Evolutionary conservation across 30 jellyfish, hydroid and myxozoan species (phyloP), one percentile per base, ranked within the genome.

Genomic region (Aurelia aurita): DNA sequence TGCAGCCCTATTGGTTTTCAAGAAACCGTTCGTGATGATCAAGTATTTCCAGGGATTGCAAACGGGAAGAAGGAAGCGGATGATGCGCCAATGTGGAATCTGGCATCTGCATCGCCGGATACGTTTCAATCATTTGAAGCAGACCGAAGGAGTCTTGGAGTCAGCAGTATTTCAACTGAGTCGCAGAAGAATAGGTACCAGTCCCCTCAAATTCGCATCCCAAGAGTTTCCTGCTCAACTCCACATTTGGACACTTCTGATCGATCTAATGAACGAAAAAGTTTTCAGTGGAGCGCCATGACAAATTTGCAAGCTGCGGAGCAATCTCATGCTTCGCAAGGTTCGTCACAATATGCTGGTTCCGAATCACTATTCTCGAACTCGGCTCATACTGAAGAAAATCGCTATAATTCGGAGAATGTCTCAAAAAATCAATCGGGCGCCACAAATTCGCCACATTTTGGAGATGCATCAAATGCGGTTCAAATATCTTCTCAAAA

Each of bases 1-100:
- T 82, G 92, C 58, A 69, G 86, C 23, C 92, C 92, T 6, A 2
- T 80, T 27, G 44, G 57, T 12, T 18, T 64, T 64, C 20, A 63
- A 49, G 90, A 64, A 51, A 45, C 25, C 4, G 66, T 16, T 11
- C 51, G 9, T 39, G 13, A 39, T 39, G 16, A 39, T 39, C 16
- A 39, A 15, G 16, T 7, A 39, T 6, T 39, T 39, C 51, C 15
- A 39, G 51, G 16, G 9, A 39, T 39, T 8, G 51, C 51, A 39
- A 39, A 6, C 51, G 13, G 16, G 51, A 39, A 34, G 5, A 34
- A 39, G 51, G 51, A 39, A 39, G 13, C 9, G 51, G 9, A 39
- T 39, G 51, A 39, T 6, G 51, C 51, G 51, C 51, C 51, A 39
- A 39, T 39, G 16, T 39, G 51, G 51, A 39, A 39, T 39, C 16